Conservation (phyloP, 2,797 vertebrate species). For the Phaenicophaeus curvirostris region DNA sequence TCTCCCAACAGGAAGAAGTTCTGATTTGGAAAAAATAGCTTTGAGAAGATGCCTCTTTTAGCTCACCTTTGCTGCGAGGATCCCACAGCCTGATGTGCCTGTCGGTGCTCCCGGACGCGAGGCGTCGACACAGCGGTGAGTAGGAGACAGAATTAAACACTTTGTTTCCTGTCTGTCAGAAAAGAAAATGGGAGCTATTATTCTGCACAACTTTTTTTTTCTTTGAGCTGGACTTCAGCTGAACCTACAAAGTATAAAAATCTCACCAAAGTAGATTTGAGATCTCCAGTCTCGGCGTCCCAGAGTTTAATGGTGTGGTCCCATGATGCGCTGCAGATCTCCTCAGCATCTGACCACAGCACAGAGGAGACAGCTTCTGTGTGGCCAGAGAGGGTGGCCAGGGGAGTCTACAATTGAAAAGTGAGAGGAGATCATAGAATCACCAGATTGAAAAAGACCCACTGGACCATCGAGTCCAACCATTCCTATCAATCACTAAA, state of each 20-base stretch:
- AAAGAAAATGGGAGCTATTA: neutral
- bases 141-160: slow-evolving; percentile 95
- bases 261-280: slow-evolving; percentile 91
- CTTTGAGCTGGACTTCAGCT: neutral
- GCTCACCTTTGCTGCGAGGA: slow-evolving; percentile 91
- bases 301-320: slow-evolving; percentile 95
- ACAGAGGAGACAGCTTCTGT: slow-evolving; percentile 92
- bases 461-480: too few species aligned
- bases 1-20: neutral
- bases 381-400: slow-evolving; percentile 94
- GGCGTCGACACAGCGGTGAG: slow-evolving; percentile 88
- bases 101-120: slow-evolving; percentile 94
- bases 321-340: slow-evolving; percentile 95
- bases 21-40: neutral
- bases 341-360: slow-evolving; percentile 91
- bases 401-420: slow-evolving; percentile 84
- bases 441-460: too few species aligned
- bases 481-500: too few species aligned
- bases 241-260: neutral
- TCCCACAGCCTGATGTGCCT: slow-evolving; percentile 95
- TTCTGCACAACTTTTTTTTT: neutral
- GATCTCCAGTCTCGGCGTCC: slow-evolving; percentile 88
- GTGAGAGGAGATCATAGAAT: neutral
- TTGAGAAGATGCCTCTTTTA: neutral
- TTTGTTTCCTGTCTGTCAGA: slow-evolving; percentile 89